Evolutionary conservation across 2,797 vertebrate species (phyloP).

Genomic region (Chaenodraco wilsoni): DNA sequence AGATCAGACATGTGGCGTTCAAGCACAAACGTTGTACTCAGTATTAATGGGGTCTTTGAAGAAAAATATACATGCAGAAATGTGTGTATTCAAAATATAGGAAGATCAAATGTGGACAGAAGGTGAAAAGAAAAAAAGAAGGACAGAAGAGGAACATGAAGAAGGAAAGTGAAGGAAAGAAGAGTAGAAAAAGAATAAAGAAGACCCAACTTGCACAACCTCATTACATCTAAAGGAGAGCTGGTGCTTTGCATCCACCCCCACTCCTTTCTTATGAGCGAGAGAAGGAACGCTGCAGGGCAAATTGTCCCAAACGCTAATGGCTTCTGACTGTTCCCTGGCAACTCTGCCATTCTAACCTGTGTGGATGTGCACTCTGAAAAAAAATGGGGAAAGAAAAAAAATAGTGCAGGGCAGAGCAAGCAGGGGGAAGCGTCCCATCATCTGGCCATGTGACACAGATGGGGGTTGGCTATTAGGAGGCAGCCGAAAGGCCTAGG

Average conservation of each 20-base stretch:
- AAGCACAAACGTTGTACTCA: conserved; percentile 17
- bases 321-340: conserved; percentile 99
- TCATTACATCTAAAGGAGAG: conserved; percentile 87
- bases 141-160: conserved; percentile 44
- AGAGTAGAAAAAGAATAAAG: conserved; percentile 74
- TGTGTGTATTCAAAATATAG: conserved; percentile 22
- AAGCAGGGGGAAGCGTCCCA: conserved; percentile 94
- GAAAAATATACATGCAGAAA: conserved; percentile 11
- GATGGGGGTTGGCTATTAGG: conserved; percentile 99
- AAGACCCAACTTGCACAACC: conserved; percentile 83
- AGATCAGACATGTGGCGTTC: conserved; percentile 37
- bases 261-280: conserved; percentile 89
- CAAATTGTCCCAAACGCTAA: conserved; percentile 99
- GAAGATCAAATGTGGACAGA: conserved; percentile 53
- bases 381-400: conserved; percentile 77
- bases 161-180: conserved; percentile 54
- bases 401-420: conserved; percentile 79
- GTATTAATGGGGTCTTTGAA: conserved; percentile 26
- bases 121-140: conserved; percentile 50
- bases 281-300: conserved; percentile 96
- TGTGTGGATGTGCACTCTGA: conserved; percentile 93
- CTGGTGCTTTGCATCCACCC: conserved; percentile 85
- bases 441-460: conserved; percentile 99
- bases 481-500: conserved; percentile 95
- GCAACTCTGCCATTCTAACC: conserved; percentile 99